A percentile compares a stretch with the other conserved stretches of the same genome.
Conservation (phyloP, 2,113 vertebrate species). For the Tachycineta bicolor region DNA sequence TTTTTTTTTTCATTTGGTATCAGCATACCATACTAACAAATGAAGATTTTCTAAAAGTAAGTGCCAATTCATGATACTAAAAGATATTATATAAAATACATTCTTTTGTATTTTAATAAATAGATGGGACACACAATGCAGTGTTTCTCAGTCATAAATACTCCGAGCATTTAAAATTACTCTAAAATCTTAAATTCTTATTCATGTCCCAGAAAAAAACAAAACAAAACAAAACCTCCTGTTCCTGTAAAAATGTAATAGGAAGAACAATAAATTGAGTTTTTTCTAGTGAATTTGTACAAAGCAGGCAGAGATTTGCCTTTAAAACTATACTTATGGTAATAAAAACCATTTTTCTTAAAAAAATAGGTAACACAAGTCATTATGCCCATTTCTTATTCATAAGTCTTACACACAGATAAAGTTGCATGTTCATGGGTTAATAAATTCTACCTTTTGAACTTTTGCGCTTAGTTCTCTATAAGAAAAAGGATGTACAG, state of each 20-base stretch:
- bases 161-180: not conserved
- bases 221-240: not conserved
- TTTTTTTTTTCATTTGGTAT: not conserved
- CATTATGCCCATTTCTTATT: not conserved
- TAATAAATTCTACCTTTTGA: not conserved
- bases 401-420: not conserved
- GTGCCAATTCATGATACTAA: not conserved
- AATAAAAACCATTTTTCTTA: not conserved
- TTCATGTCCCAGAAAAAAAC: not conserved
- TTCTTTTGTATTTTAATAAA: not conserved
- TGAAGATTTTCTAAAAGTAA: not conserved
- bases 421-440: not conserved
- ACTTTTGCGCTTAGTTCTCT: not conserved
- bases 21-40: not conserved
- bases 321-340: not conserved
- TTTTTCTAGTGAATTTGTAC: not conserved
- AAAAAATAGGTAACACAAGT: not conserved
- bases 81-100: not conserved
- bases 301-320: not conserved
- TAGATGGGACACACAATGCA: not conserved
- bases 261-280: not conserved
- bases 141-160: not conserved
- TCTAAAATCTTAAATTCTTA: not conserved
- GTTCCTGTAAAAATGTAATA: not conserved
- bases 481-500: not conserved